phyloP scores from a whole-genome alignment of 2,888 invertebrate genomes.

The Fragum fragum region DNA sequence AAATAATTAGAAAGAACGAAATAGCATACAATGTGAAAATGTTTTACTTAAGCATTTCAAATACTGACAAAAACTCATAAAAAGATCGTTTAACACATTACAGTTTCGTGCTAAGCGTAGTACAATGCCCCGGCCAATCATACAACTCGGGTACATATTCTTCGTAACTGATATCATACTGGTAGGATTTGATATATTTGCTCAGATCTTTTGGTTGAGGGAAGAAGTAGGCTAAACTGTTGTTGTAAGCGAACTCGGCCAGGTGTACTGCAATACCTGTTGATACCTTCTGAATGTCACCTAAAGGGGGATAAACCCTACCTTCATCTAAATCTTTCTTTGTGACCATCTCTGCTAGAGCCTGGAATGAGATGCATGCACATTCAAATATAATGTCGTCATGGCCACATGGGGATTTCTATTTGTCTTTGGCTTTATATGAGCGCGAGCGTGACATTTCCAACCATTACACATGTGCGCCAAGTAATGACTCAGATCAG shows the following conservation, averaged over 20 bases:
- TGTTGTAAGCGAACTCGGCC: slow-evolving; percentile 93
- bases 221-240: slow-evolving; percentile 87
- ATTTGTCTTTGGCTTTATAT: too few relatives aligned
- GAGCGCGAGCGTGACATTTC: too few relatives aligned
- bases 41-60: too few relatives aligned
- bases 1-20: too few relatives aligned
- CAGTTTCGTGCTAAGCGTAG: slow-evolving; percentile 29
- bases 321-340: slow-evolving; percentile 94
- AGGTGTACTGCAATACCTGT: slow-evolving; percentile 94
- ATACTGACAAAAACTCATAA: background rate
- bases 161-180: slow-evolving; percentile 87
- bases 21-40: too few relatives aligned
- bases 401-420: too few relatives aligned
- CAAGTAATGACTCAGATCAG: too few relatives aligned
- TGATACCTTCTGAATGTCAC: slow-evolving; percentile 94
- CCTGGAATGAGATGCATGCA: slow-evolving; percentile 89
- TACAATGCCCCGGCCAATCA: slow-evolving; percentile 84
- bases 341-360: slow-evolving; percentile 93
- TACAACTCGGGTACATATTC: slow-evolving; percentile 87
- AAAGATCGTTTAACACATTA: background rate
- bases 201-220: slow-evolving; percentile 89
- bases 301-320: slow-evolving; percentile 97
- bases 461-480: too few relatives aligned
- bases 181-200: slow-evolving; percentile 86
- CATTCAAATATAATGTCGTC: too few relatives aligned